These are phyloP conservation scores for Smittia aterrima DNA, from an alignment of 2,888 invertebrate species.

Conservation along the genomic window DNA sequence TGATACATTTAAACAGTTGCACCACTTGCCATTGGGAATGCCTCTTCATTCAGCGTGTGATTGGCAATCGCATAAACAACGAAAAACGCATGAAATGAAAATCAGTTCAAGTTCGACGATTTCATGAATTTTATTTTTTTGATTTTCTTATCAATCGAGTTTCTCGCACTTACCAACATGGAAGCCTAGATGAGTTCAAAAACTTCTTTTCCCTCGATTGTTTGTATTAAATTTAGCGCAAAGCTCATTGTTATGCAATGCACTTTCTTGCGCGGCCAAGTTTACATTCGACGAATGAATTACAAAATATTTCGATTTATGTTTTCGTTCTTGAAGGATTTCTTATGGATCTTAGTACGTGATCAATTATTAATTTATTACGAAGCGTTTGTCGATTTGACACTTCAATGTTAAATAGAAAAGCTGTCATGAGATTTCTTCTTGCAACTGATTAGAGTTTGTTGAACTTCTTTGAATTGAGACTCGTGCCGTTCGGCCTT, in stretches of 20 bases:
- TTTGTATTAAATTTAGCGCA: conserved; percentile 3
- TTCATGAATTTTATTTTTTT: neutral
- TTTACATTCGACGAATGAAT: too few relatives aligned
- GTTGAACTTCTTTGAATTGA: too few relatives aligned
- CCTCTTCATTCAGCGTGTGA: too few relatives aligned
- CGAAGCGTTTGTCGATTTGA: neutral
- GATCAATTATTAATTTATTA: neutral
- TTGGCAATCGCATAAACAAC: too few relatives aligned
- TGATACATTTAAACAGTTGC: too few relatives aligned
- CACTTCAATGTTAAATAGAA: too few relatives aligned
- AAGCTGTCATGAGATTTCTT: too few relatives aligned
- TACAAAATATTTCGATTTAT: neutral
- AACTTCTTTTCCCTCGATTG: neutral
- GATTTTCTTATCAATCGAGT: neutral
- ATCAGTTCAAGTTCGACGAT: neutral
- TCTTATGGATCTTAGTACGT: neutral
- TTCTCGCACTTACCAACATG: neutral
- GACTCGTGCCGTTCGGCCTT: too few relatives aligned
- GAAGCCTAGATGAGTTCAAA: neutral
- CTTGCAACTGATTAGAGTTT: too few relatives aligned
- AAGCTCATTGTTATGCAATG: conserved; percentile 21
- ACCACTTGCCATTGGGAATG: too few relatives aligned
- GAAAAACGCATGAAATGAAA: neutral
- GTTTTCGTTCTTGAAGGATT: neutral
- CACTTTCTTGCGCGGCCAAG: conserved; percentile 14